Evolutionary conservation across 2,888 invertebrate species (phyloP).

Genomic region (Platypus cylindrus): DNA sequence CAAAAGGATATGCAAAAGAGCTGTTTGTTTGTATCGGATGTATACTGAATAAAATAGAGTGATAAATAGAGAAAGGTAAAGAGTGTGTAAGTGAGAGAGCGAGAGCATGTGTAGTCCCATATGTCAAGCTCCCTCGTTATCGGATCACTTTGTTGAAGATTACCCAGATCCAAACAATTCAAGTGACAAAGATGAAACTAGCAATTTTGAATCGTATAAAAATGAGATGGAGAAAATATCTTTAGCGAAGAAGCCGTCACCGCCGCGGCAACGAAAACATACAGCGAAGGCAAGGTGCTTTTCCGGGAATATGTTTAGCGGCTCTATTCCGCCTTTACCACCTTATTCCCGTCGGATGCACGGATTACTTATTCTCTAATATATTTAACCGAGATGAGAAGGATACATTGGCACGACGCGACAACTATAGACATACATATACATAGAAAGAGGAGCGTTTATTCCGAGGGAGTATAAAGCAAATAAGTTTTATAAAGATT

Average conservation of each 20-base stretch:
- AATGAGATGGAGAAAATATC: slow-evolving; percentile 25
- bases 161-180: slow-evolving; percentile 32
- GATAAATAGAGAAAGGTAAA: too few species aligned
- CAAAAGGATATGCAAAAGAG: slow-evolving; percentile 36
- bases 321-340: slow-evolving; percentile 15
- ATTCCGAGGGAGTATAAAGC: slow-evolving; percentile 10
- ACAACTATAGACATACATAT: too few species aligned
- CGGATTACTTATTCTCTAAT: slow-evolving; percentile 27
- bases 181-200: slow-evolving; percentile 20
- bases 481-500: slow-evolving; percentile 14
- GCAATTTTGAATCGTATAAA: slow-evolving; percentile 11
- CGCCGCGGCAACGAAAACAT: too few species aligned
- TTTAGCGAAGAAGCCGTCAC: slow-evolving; percentile 29
- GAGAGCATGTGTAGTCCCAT: slow-evolving; percentile 36
- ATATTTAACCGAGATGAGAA: slow-evolving; percentile 23
- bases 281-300: slow-evolving; percentile 33
- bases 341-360: slow-evolving; percentile 22
- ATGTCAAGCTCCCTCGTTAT: slow-evolving; percentile 34
- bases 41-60: too few species aligned
- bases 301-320: slow-evolving; percentile 23
- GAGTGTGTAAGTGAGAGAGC: too few species aligned
- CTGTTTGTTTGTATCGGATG: slow-evolving; percentile 37
- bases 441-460: too few species aligned
- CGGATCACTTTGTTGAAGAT: slow-evolving; percentile 35
- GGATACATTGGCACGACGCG: slow-evolving; percentile 11